Percentiles rank a stretch among this genome's conserved stretches.
Conservation (phyloP, 2,113 vertebrate genomes). For the Stercorarius parasiticus region DNA sequence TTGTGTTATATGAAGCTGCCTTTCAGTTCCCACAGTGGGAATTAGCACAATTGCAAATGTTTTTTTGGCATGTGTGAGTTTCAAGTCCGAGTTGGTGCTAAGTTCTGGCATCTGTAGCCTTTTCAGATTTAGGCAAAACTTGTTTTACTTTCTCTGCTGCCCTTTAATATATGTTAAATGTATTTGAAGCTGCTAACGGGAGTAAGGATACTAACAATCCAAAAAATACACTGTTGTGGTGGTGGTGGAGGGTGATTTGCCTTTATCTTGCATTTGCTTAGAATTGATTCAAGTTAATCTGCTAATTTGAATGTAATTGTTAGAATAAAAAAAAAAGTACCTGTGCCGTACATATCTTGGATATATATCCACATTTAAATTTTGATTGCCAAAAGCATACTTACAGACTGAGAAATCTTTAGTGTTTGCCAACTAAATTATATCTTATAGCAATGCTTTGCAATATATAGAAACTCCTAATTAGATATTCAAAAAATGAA, state of each 20-base stretch:
- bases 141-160: background rate
- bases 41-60: background rate
- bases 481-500: constrained; percentile 54
- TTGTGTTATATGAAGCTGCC: background rate
- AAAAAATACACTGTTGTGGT: background rate
- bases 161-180: background rate
- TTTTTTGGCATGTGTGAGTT: constrained; percentile 18
- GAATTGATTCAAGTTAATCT: background rate
- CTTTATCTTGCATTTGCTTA: constrained; percentile 3
- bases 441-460: constrained; percentile 47
- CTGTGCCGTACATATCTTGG: background rate
- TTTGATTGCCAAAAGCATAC: constrained; percentile 52
- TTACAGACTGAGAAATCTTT: constrained; percentile 41
- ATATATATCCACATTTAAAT: constrained; percentile 33
- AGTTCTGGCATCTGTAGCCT: background rate
- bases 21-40: constrained; percentile 39
- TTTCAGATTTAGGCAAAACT: background rate
- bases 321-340: background rate
- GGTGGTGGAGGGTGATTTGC: background rate
- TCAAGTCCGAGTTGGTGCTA: background rate
- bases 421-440: constrained; percentile 61
- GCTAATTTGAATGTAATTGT: constrained; percentile 46
- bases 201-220: background rate
- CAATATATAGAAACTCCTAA: constrained; percentile 50
- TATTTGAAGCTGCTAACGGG: background rate